A percentile compares a stretch with the other conserved stretches of the same genome.
Conservation (phyloP, 2,888 invertebrate species). For the Blomia tropicalis region DNA sequence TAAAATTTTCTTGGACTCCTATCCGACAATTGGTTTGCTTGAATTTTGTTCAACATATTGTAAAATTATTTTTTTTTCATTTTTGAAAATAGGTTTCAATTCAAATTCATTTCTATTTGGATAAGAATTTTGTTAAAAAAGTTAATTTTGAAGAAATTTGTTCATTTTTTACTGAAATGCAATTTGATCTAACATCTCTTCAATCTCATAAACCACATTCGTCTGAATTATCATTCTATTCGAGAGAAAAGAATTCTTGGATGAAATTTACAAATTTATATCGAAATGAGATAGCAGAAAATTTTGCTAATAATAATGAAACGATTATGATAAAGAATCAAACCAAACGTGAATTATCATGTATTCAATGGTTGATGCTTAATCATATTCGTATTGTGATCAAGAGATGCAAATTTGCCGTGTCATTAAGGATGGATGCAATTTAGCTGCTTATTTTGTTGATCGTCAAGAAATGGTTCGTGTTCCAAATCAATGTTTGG, state of each 20-base stretch:
- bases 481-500: constrained; percentile 14
- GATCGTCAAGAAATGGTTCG: neutral
- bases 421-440: neutral
- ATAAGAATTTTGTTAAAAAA: neutral
- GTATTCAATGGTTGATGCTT: neutral
- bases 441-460: constrained; percentile 16
- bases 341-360: neutral
- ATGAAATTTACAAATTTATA: neutral
- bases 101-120: neutral
- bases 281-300: neutral
- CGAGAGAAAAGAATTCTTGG: neutral
- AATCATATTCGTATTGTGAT: neutral
- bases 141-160: neutral
- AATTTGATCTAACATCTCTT: too few species aligned
- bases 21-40: neutral
- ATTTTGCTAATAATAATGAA: neutral
- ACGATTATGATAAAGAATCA: neutral
- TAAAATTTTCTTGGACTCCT: neutral
- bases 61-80: neutral
- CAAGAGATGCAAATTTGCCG: neutral
- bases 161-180: neutral
- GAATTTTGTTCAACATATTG: neutral
- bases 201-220: neutral
- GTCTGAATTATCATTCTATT: neutral
- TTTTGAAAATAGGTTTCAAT: neutral